These are phyloP conservation scores for Ambastaia sidthimunki DNA, from an alignment of 2,797 vertebrate species.

Conservation along the genomic window DNA sequence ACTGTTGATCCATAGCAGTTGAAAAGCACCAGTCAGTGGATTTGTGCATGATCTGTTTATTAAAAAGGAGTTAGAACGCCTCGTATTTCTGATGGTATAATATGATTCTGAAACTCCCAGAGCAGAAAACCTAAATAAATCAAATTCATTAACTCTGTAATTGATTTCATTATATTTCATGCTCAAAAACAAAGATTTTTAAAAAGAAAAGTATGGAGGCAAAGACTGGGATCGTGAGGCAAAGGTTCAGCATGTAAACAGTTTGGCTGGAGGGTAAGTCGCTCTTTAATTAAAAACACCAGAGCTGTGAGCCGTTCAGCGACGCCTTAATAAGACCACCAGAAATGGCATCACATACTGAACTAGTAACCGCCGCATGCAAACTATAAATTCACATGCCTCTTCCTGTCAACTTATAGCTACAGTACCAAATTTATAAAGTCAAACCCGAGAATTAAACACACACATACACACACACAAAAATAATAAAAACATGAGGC, in stretches of 20 bases:
- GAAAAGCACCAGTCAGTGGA: slow-evolving; percentile 60
- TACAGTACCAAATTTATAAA: background rate
- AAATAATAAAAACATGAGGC: too few relatives aligned
- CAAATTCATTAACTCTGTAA: slow-evolving; percentile 78
- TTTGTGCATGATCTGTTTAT: slow-evolving; percentile 63
- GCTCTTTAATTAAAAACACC: slow-evolving; percentile 72
- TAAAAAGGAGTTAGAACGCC: slow-evolving; percentile 65
- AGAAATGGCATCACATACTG: slow-evolving; percentile 46
- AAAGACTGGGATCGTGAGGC: slow-evolving; percentile 56
- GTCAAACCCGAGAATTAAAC: background rate
- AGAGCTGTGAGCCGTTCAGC: slow-evolving; percentile 41
- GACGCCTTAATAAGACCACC: slow-evolving; percentile 63
- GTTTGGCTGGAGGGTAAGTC: slow-evolving; percentile 61
- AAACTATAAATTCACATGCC: background rate
- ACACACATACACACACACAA: background rate
- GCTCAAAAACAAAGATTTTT: slow-evolving; percentile 64
- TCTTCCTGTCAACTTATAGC: background rate
- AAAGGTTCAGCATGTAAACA: slow-evolving; percentile 66
- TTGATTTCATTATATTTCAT: slow-evolving; percentile 72
- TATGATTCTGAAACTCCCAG: slow-evolving; percentile 60
- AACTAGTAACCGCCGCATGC: background rate
- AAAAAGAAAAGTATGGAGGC: slow-evolving; percentile 62
- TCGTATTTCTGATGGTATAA: slow-evolving; percentile 43
- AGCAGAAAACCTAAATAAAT: slow-evolving; percentile 73
- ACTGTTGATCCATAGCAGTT: slow-evolving; percentile 67